Evolutionary conservation across 2,113 vertebrate species (phyloP).

Genomic region (Scytalopus superciliaris): DNA sequence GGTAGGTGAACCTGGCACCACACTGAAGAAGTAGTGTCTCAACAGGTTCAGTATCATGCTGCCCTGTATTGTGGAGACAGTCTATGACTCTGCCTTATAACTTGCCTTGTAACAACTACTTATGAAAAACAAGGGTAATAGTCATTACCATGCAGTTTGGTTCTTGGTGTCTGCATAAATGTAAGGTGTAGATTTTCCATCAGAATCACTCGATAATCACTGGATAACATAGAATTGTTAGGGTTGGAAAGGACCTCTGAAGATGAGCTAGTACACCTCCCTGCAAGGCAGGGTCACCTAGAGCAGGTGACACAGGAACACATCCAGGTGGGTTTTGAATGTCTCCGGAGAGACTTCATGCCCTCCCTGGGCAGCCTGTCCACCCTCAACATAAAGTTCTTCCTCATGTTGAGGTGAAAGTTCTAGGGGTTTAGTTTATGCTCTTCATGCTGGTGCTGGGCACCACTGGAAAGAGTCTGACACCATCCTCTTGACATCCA

Average conservation of each 20-base stretch:
- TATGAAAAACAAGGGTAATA: not conserved
- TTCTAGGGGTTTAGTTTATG: not conserved
- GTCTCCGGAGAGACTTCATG: not conserved
- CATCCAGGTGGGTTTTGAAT: not conserved
- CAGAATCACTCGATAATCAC: not conserved
- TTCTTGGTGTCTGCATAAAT: not conserved
- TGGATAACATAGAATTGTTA: not conserved
- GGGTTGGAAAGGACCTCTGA: not conserved
- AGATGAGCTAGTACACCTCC: not conserved
- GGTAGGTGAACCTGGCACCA: not conserved
- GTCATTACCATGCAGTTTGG: not conserved
- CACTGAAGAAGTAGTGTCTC: not conserved
- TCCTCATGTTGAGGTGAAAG: not conserved
- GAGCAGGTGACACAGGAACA: not conserved
- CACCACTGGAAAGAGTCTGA: not conserved
- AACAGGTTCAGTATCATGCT: not conserved
- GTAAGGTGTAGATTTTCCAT: not conserved
- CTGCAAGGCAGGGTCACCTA: not conserved
- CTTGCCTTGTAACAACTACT: not conserved
- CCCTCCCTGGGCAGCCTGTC: not conserved
- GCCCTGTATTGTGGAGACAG: not conserved
- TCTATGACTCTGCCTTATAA: not conserved
- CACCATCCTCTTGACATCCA: not conserved
- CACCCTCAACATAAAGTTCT: not conserved
- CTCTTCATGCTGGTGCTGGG: not conserved